Conservation (phyloP, 2,888 invertebrate genomes). For the Pantelozetes paolii region DNA sequence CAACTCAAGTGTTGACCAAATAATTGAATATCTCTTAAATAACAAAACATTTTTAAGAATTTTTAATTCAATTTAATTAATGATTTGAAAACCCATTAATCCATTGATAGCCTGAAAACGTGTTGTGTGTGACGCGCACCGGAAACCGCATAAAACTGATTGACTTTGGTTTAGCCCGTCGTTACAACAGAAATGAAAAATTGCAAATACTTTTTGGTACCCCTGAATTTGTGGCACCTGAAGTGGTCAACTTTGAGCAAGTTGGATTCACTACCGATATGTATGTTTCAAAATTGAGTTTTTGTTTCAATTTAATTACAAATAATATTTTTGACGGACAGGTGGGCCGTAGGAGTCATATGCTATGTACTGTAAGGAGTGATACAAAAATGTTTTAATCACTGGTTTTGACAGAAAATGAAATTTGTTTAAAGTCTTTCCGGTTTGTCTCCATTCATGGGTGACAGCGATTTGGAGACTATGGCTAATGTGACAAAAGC, state of each 20-base stretch:
- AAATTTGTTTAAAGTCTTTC: conserved; percentile 61
- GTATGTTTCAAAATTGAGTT: conserved; percentile 51
- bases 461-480: conserved; percentile 92
- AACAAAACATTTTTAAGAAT: too few relatives aligned
- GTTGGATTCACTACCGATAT: conserved; percentile 94
- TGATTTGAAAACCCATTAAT: background rate
- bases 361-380: conserved; percentile 92
- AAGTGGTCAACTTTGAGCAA: conserved; percentile 96
- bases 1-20: too few relatives aligned
- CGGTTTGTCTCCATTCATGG: conserved; percentile 97
- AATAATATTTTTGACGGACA: background rate
- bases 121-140: conserved; percentile 86
- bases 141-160: conserved; percentile 99
- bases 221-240: conserved; percentile 97
- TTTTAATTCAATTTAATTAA: background rate
- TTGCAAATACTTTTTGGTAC: conserved; percentile 87
- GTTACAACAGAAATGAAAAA: conserved; percentile 85
- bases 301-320: conserved; percentile 64
- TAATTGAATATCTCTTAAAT: too few relatives aligned
- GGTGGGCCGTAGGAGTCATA: conserved; percentile 75
- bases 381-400: background rate
- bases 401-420: background rate
- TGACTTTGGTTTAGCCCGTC: conserved; percentile 92
- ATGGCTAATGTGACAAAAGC: conserved; percentile 98
- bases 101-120: conserved; percentile 83